phyloP scores from a whole-genome alignment of 1,140 invertebrate genomes.

The Heterodera schachtii region DNA sequence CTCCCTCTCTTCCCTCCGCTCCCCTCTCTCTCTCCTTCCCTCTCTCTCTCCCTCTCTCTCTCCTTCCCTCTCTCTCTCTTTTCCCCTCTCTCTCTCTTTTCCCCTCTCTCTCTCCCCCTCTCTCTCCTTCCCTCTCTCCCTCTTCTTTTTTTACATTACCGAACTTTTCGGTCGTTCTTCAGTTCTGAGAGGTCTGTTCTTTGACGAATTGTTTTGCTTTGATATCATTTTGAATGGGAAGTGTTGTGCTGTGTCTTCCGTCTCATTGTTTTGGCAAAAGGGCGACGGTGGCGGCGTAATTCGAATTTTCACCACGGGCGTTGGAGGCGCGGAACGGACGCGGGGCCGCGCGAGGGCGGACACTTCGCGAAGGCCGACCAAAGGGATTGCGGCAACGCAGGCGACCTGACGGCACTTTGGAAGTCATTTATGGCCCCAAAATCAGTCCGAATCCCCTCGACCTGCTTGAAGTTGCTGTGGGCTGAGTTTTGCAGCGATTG shows the following conservation, averaged over 20 bases:
- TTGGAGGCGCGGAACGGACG: conserved; percentile 47
- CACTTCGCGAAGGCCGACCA: conserved; percentile 33
- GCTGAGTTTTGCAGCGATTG: conserved; percentile 21
- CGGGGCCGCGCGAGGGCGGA: conserved; percentile 46
- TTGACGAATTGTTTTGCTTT: background rate
- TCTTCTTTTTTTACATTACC: background rate
- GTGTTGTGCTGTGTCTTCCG: conserved; percentile 1
- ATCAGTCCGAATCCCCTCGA: background rate
- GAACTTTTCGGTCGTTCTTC: conserved; percentile 1
- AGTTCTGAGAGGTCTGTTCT: background rate
- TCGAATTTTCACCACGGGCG: conserved; percentile 36
- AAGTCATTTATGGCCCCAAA: background rate
- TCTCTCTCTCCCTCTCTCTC: too few species aligned
- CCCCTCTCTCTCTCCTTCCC: too few species aligned
- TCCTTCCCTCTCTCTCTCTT: conserved; percentile 7
- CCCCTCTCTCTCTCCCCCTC: background rate
- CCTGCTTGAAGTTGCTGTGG: conserved; percentile 12
- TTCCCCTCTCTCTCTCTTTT: background rate
- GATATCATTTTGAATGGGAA: conserved; percentile 7
- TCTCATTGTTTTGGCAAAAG: background rate
- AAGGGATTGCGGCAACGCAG: conserved; percentile 48
- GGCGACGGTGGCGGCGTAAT: conserved; percentile 13
- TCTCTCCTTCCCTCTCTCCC: background rate
- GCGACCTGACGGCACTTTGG: conserved; percentile 27
- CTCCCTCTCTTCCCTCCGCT: too few species aligned